These are phyloP conservation scores for Drosophila trichaetosa DNA, from an alignment of 2,888 invertebrate species.

Conservation along the genomic window DNA sequence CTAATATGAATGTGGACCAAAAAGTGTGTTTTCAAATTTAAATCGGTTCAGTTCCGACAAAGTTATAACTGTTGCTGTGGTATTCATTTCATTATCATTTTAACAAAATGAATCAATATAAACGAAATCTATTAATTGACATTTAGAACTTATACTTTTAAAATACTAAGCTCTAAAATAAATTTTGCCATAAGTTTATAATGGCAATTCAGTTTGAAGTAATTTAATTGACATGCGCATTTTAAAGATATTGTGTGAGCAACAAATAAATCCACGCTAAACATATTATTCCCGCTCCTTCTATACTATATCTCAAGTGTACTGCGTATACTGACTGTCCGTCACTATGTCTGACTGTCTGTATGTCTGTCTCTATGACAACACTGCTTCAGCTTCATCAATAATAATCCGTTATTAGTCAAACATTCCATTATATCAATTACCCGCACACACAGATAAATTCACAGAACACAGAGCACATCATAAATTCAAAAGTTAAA, in stretches of 20 bases:
- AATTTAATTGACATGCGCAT: slow-evolving; percentile 1
- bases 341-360: neutral
- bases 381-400: slow-evolving; percentile 28
- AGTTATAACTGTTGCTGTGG: neutral
- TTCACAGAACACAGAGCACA: slow-evolving; percentile 12
- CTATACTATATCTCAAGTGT: slow-evolving; percentile 11
- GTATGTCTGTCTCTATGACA: slow-evolving; percentile 12
- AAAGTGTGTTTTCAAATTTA: neutral
- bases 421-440: slow-evolving; percentile 63
- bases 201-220: neutral
- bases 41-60: neutral
- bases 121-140: neutral
- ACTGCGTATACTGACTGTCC: neutral
- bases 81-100: neutral
- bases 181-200: neutral
- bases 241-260: slow-evolving; percentile 4
- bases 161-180: neutral
- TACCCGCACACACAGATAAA: slow-evolving; percentile 31
- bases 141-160: neutral
- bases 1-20: neutral
- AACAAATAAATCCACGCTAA: neutral
- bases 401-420: slow-evolving; percentile 62
- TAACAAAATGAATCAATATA: neutral
- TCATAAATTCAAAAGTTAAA: slow-evolving; percentile 74
- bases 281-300: neutral